Percentiles rank a stretch among this genome's conserved stretches.
These are phyloP conservation scores for Spodoptera frugiperda DNA, from an alignment of 1,140 invertebrate genomes.

Conservation along the genomic window DNA sequence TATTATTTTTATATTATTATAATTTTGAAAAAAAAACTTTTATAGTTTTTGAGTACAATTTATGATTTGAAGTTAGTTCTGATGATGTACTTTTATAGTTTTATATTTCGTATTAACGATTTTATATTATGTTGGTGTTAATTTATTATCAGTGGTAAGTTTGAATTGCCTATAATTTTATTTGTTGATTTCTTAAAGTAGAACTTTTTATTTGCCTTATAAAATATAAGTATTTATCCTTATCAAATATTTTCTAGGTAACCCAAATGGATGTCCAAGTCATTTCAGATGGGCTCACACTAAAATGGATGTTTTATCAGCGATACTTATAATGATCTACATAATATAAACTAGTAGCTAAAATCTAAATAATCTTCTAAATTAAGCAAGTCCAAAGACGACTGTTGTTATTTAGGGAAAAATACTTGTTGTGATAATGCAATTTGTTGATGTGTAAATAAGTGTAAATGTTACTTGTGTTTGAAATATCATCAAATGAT, in stretches of 20 bases:
- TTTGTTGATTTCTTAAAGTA: constrained; percentile 62
- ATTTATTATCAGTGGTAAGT: constrained; percentile 80
- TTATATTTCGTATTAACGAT: constrained; percentile 49
- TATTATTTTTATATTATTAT: constrained; percentile 52
- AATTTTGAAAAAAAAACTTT: constrained; percentile 36
- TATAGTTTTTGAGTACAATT: constrained; percentile 17
- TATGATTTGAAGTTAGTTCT: constrained; percentile 46
- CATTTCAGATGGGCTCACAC: constrained; percentile 76
- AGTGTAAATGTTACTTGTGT: constrained; percentile 63
- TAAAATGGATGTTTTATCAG: constrained; percentile 75
- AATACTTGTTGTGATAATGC: constrained; percentile 80
- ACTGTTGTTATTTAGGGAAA: constrained; percentile 77
- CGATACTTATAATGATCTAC: constrained; percentile 71
- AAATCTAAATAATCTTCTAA: constrained; percentile 61
- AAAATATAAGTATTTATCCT: constrained; percentile 71
- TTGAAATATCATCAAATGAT: constrained; percentile 68
- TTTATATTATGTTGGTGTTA: constrained; percentile 75
- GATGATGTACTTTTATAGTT: constrained; percentile 47
- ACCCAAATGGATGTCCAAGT: constrained; percentile 83
- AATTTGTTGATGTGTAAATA: constrained; percentile 78
- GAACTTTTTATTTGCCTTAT: constrained; percentile 59
- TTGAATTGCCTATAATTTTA: constrained; percentile 65
- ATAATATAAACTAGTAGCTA: constrained; percentile 66
- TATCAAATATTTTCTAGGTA: constrained; percentile 84
- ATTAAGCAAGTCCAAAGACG: constrained; percentile 75